Evolutionary conservation across 2,113 vertebrate genomes (phyloP).

Genomic region (Lepus europaeus): DNA sequence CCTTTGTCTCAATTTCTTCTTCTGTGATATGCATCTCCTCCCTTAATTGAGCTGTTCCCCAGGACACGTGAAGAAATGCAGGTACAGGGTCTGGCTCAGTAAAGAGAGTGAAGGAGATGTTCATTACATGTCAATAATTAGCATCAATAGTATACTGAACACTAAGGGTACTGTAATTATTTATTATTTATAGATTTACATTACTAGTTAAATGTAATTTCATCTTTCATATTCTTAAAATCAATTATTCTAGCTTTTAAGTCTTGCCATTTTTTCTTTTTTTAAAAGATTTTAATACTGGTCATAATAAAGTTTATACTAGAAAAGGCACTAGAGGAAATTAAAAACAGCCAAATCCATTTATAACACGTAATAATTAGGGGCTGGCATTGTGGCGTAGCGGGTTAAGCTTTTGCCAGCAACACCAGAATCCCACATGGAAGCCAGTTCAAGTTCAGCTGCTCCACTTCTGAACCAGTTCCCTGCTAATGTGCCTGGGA

Average conservation of each 20-base stretch:
- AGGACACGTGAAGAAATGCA: neutral
- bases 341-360: neutral
- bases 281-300: neutral
- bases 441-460: too few species aligned
- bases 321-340: neutral
- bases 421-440: too few species aligned
- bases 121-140: neutral
- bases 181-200: neutral
- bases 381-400: too few species aligned
- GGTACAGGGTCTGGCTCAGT: neutral
- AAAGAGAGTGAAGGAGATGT: neutral
- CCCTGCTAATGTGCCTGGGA: too few species aligned
- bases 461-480: too few species aligned
- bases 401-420: too few species aligned
- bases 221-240: neutral
- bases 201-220: neutral
- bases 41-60: too few species aligned
- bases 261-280: neutral
- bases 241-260: neutral
- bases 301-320: neutral
- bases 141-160: neutral
- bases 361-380: neutral
- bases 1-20: neutral
- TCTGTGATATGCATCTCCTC: neutral
- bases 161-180: neutral